Conservation (phyloP, 2,797 vertebrate species). For the Mus caroli region DNA sequence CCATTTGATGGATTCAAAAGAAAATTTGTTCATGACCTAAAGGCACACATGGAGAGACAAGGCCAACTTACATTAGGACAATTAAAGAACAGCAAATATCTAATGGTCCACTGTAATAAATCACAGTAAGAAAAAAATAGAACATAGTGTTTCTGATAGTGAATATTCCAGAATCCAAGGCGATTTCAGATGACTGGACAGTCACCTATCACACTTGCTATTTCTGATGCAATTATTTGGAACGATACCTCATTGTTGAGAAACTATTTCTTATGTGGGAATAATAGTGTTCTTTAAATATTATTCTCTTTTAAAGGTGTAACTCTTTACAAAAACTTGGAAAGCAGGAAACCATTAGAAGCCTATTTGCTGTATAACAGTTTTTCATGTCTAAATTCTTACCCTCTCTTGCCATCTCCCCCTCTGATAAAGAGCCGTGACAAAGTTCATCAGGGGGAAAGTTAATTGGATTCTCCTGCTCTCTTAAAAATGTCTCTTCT, state of each 20-base stretch:
- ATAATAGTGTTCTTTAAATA: neutral
- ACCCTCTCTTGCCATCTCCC: neutral
- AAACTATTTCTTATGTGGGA: neutral
- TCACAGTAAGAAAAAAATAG: neutral
- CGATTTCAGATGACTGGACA: neutral
- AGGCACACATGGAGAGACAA: neutral
- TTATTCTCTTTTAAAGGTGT: neutral
- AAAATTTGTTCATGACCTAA: neutral
- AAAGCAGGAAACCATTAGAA: neutral
- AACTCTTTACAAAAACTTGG: neutral
- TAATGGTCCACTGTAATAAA: neutral
- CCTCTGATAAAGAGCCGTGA: slow-evolving; percentile 4
- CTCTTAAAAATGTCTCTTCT: slow-evolving; percentile 52
- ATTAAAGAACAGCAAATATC: neutral
- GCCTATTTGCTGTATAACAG: neutral
- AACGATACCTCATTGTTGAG: neutral
- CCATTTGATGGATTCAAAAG: neutral
- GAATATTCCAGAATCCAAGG: neutral
- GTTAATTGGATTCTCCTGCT: slow-evolving; percentile 38
- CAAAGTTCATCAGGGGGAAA: slow-evolving; percentile 34
- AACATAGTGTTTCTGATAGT: neutral
- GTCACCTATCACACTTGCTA: neutral
- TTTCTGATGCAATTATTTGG: neutral
- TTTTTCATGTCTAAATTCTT: slow-evolving; percentile 17
- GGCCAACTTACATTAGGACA: neutral